phyloP scores from a whole-genome alignment of 2,888 invertebrate species.

The Drosophila yooni region DNA sequence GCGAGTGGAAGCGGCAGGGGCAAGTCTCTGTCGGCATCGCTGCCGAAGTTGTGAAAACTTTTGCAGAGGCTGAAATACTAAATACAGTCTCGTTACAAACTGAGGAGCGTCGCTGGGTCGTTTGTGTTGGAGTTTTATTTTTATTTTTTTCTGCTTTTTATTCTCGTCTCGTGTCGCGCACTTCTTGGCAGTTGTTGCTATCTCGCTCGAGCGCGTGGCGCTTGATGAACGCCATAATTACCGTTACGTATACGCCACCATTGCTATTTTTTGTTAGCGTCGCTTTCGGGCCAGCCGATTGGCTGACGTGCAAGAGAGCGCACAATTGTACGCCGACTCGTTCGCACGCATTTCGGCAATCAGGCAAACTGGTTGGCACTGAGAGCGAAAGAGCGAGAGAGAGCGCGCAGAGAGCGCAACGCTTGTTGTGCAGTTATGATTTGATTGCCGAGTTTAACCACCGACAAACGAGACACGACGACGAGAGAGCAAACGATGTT shows the following conservation, averaged over 20 bases:
- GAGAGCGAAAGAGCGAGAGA: constrained; percentile 16
- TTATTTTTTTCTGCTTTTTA: constrained; percentile 18
- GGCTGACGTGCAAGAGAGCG: constrained; percentile 54
- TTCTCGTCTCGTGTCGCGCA: constrained; percentile 24
- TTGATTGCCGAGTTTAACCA: constrained; percentile 82
- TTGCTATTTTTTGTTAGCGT: constrained; percentile 79
- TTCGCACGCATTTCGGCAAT: constrained; percentile 21
- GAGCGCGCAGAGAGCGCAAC: constrained; percentile 36
- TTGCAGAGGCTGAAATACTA: constrained; percentile 79
- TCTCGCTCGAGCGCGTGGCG: constrained; percentile 59
- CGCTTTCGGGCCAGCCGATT: constrained; percentile 67
- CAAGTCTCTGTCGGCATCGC: constrained; percentile 44
- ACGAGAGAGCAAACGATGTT: constrained; percentile 69
- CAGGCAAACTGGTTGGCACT: constrained; percentile 52
- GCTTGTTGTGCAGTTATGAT: constrained; percentile 75
- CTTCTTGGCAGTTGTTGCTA: constrained; percentile 36
- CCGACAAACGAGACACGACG: constrained; percentile 82
- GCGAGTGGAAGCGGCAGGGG: constrained; percentile 3
- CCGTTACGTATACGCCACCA: constrained; percentile 84
- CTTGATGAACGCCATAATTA: constrained; percentile 85
- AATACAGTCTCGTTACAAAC: constrained; percentile 83
- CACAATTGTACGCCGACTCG: constrained; percentile 25
- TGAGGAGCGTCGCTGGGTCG: constrained; percentile 66
- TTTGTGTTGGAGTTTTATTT: constrained; percentile 42
- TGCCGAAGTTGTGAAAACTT: constrained; percentile 72